Evolutionary conservation across 2,888 invertebrate genomes (phyloP).

Genomic region (Cosmorhoe ocellata): DNA sequence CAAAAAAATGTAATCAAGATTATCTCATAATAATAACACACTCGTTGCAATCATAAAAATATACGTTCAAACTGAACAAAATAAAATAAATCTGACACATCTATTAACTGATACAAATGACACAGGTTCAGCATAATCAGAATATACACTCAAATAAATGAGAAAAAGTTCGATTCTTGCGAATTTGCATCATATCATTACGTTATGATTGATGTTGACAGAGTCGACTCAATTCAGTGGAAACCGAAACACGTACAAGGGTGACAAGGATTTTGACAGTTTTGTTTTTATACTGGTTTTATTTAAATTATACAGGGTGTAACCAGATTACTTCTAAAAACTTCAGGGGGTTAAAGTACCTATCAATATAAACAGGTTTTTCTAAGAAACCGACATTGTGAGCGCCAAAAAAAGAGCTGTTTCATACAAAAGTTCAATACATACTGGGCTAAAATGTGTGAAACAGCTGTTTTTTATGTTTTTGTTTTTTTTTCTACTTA

Average conservation of each 20-base stretch:
- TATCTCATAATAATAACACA: too few species aligned
- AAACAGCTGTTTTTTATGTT: too few species aligned
- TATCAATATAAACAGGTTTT: too few species aligned
- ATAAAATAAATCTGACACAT: background rate
- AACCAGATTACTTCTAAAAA: too few species aligned
- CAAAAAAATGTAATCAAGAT: too few species aligned
- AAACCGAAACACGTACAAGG: constrained; percentile 13
- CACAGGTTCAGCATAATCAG: constrained; percentile 11
- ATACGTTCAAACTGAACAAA: background rate
- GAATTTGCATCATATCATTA: constrained; percentile 28
- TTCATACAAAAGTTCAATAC: too few species aligned
- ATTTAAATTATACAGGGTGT: constrained; percentile 1
- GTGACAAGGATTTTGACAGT: constrained; percentile 23
- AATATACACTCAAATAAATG: constrained; percentile 26
- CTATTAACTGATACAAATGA: constrained; percentile 17
- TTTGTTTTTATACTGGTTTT: background rate
- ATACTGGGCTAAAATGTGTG: too few species aligned
- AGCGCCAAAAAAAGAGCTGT: too few species aligned
- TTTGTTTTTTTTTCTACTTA: too few species aligned
- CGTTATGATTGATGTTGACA: constrained; percentile 23
- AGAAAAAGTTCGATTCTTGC: constrained; percentile 17
- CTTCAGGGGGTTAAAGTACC: too few species aligned
- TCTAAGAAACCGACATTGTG: too few species aligned
- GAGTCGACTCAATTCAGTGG: constrained; percentile 12
- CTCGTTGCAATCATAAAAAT: too few species aligned